A percentile compares a stretch with the other conserved stretches of the same genome.
Evolutionary conservation across 2,888 invertebrate genomes (phyloP).

Genomic region (Eledone cirrhosa): DNA sequence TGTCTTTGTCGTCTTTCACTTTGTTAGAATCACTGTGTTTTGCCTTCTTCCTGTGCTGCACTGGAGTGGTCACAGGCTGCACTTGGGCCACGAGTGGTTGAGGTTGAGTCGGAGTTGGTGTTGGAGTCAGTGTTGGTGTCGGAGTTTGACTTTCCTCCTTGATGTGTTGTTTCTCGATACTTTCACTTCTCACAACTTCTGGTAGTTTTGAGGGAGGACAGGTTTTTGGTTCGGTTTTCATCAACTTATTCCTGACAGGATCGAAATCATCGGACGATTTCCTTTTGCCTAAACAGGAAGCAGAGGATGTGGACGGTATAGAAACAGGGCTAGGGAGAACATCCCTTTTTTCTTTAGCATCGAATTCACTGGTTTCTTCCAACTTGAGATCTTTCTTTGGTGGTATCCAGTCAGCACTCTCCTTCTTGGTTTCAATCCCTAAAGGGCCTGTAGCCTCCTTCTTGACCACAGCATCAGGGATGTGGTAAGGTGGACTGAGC

Average conservation of each 20-base stretch:
- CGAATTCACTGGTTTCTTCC: slow-evolving; percentile 14
- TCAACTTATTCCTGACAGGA: slow-evolving; percentile 22
- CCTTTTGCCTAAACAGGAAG: slow-evolving; percentile 21
- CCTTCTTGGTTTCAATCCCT: slow-evolving; percentile 2
- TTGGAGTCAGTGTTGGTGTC: no score
- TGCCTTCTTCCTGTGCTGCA: slow-evolving; percentile 13
- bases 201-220: not conserved
- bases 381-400: slow-evolving; percentile 22
- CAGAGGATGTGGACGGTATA: slow-evolving; percentile 25
- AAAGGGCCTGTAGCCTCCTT: slow-evolving; percentile 18
- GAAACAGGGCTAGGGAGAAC: slow-evolving; percentile 12
- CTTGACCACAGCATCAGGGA: not conserved
- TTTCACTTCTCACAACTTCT: slow-evolving; percentile 14
- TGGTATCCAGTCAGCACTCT: slow-evolving; percentile 16
- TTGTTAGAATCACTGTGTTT: slow-evolving; percentile 10
- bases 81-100: no score
- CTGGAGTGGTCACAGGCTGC: no score
- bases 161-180: not conserved
- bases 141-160: not conserved
- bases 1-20: slow-evolving; percentile 8
- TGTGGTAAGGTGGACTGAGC: not conserved
- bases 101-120: no score
- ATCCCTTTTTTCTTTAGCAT: slow-evolving; percentile 13
- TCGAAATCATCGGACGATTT: slow-evolving; percentile 16
- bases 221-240: slow-evolving; percentile 16